Conservation (phyloP, 1,140 invertebrate species). For the Stegodyphus dumicola region DNA sequence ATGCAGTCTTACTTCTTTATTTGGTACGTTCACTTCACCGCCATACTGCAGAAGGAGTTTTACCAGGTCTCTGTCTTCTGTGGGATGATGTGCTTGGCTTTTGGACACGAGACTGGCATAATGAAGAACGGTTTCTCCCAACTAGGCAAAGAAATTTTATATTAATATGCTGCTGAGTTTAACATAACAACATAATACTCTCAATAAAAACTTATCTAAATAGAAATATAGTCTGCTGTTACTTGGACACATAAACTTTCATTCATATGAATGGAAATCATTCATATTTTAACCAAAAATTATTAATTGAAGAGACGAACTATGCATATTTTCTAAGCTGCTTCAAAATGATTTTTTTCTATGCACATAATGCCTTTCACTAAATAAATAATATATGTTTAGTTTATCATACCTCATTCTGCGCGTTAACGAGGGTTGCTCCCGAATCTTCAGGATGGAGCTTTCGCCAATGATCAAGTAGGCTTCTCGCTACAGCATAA, state of each 20-base stretch:
- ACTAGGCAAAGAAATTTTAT: conserved; percentile 69
- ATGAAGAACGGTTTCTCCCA: conserved; percentile 93
- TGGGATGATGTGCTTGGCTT: conserved; percentile 72
- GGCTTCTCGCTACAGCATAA: conserved; percentile 68
- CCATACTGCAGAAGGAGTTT: conserved; percentile 88
- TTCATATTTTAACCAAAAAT: too few species aligned
- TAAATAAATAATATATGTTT: too few species aligned
- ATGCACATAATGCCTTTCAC: too few species aligned
- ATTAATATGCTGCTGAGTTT: too few species aligned
- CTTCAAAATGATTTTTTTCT: too few species aligned
- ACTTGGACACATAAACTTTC: too few species aligned
- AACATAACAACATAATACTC: too few species aligned
- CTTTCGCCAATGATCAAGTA: conserved; percentile 66
- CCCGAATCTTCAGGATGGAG: conserved; percentile 60
- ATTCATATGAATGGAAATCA: too few species aligned
- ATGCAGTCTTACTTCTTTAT: conserved; percentile 74
- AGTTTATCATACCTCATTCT: conserved; percentile 68
- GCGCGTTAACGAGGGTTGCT: conserved; percentile 69
- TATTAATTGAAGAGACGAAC: too few species aligned
- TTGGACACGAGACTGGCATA: conserved; percentile 73
- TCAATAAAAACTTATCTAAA: too few species aligned
- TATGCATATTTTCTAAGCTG: too few species aligned
- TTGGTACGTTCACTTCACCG: conserved; percentile 86
- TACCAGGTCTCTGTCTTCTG: conserved; percentile 91
- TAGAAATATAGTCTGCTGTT: too few species aligned